phyloP scores from a whole-genome alignment of 2,113 vertebrate species.

The Perca schrenkii region DNA sequence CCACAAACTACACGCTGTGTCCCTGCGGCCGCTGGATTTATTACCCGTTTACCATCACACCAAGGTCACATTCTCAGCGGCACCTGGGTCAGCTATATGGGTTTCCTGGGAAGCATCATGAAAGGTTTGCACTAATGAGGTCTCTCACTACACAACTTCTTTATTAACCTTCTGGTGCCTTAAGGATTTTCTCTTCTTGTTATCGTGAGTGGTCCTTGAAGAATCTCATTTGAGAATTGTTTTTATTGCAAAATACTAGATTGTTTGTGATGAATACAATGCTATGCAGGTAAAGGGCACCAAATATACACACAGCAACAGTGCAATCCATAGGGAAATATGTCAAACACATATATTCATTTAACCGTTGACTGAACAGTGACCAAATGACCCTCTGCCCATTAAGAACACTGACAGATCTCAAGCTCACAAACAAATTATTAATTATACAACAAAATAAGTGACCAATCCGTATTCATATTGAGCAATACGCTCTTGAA shows the following conservation, averaged over 20 bases:
- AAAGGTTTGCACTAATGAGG: constrained; percentile 71
- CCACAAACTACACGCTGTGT: constrained; percentile 58
- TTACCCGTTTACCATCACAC: constrained; percentile 69
- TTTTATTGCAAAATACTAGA: constrained; percentile 3
- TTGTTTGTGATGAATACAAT: constrained; percentile 11
- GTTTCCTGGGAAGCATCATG: constrained; percentile 68
- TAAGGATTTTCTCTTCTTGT: constrained; percentile 40
- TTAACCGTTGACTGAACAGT: constrained; percentile 17
- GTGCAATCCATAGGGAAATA: neutral
- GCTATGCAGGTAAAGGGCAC: neutral
- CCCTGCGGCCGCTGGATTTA: constrained; percentile 69
- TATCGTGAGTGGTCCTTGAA: constrained; percentile 39
- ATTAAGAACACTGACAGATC: constrained; percentile 36
- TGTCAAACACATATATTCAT: constrained; percentile 3
- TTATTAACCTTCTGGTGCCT: constrained; percentile 59
- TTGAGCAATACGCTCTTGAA: too few relatives aligned
- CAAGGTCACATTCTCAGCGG: constrained; percentile 71
- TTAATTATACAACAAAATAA: too few relatives aligned
- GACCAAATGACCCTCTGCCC: constrained; percentile 34
- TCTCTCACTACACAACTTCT: constrained; percentile 52
- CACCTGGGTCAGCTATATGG: constrained; percentile 63
- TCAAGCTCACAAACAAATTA: too few relatives aligned
- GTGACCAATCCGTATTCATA: too few relatives aligned
- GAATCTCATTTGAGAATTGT: neutral
- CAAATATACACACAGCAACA: neutral